Base-by-base conservation (phyloP, 2,113 vertebrate species). In the Chinchilla lanigera region DNA sequence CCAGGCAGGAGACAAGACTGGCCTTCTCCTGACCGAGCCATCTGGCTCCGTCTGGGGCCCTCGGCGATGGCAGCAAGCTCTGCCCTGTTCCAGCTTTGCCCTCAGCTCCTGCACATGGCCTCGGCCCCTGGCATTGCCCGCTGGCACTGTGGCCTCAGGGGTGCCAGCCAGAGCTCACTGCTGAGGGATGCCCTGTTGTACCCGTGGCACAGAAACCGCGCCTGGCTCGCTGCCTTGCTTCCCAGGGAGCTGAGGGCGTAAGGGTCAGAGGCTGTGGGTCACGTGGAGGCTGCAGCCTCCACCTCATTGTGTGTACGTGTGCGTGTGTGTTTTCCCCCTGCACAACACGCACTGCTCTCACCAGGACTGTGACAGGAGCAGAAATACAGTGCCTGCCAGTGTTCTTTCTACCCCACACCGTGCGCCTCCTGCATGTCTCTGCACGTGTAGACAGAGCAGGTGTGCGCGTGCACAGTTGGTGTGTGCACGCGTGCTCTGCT, bases 401-500 rank as follows among this genome's bases (percentile, higher is more conserved):
- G 4, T 41, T 52, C 69, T 67, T 71, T 83, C 50, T 20, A 5
- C 50, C 35, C 61, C 38, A 65, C 44, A 33, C 77, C 33, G 78
- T 38, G 30, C 16, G 56, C 81, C 47, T 22, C 44, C 35, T 86
- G 7, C 60, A 13, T n/a, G 87, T 92, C 80, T 30, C 5, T 58
- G 20, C 28, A 7, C 33, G 28, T 6, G 0, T 61, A 78, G 86
- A 71, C 69, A 73, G 7, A 52, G 0, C 26, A 20, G 14, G 50
- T 16, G 1, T 14, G 44, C 69, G 50, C 82, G 44, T 75, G 50
- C 82, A 54, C 75, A 24, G 44, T 58, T 56, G 52, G 8, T 28
- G 1, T 65, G 8, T 22, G 0, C 9, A 12, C 35, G n/a, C 14
- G 6, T 35, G 38, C 7, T 14, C 24, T 6, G 5, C 50, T 58